Percentiles rank a stretch among this genome's conserved stretches.
Conservation (phyloP, 2,888 invertebrate genomes). For the Erebia palarica region DNA sequence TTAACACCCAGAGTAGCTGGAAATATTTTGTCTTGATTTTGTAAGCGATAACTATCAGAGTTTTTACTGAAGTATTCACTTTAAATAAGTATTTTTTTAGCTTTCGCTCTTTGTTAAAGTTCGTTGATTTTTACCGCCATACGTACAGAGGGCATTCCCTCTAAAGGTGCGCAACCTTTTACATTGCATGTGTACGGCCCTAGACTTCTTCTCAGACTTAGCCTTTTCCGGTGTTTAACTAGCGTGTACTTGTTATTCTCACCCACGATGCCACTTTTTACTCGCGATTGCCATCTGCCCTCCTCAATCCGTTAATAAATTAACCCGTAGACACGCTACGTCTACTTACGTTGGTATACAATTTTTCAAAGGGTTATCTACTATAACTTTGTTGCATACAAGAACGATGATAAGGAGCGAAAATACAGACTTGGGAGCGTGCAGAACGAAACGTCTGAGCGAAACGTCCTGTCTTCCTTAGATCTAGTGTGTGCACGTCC, state of each 20-base stretch:
- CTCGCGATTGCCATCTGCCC: conserved; percentile 8
- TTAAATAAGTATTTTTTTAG: too few species aligned
- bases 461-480: too few species aligned
- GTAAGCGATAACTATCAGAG: too few species aligned
- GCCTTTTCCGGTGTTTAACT: conserved; percentile 11
- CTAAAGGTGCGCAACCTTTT: conserved; percentile 1
- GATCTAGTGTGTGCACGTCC: too few species aligned
- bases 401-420: neutral
- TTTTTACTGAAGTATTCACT: too few species aligned
- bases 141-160: neutral
- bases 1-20: too few species aligned
- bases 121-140: neutral
- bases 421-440: too few species aligned
- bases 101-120: neutral
- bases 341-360: neutral
- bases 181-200: neutral
- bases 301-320: conserved; percentile 3
- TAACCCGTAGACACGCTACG: neutral
- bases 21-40: too few species aligned
- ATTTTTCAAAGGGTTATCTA: conserved; percentile 4
- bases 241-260: conserved; percentile 9
- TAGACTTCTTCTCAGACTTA: conserved; percentile 5
- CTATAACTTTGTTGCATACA: neutral
- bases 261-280: neutral
- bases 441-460: too few species aligned